Evolutionary conservation across 2,888 invertebrate species (phyloP), one percentile per base, ranked within the genome.

Genomic region (Synergus umbraculus): DNA sequence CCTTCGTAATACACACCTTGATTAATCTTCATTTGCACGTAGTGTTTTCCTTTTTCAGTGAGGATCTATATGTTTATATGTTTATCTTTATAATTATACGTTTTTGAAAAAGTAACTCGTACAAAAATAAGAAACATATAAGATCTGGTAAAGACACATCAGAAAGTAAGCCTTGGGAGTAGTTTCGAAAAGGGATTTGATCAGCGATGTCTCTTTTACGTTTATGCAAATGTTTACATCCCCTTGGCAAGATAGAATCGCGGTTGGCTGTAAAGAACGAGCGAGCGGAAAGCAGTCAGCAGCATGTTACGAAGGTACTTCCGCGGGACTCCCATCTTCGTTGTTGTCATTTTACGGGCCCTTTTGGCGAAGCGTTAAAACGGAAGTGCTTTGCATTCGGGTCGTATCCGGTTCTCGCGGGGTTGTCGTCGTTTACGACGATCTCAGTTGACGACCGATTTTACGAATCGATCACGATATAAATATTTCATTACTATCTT

Each of bases 171-270:
- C 46, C 69, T 69, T 49, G 49, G 69, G n/a, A 69, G 69, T 46
- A 22, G 37, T 49, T 69, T 69, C 29, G 69, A 46, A 29, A 69
- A 29, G 49, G 69, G 69, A 69, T 69, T 37, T 13, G 69, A 69
- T 69, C 69, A 69, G 69, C 8, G 69, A 69, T 69, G 29, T 77
- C 79, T 69, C 69, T 85, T 87, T 85, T 82, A 85, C 84, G 84
- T 79, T 81, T 83, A 89, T 89, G 87, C 84, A 87, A 88, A 89
- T 87, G 87, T 87, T 85, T 84, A 86, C 69, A 69, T 69, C 49
- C 49, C 69, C 69, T 69, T 69, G 69, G 49, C 69, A 49, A 69
- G 69, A 69, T 69, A 69, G 69, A 69, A 69, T 69, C 49, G 66
- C 44, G 78, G 67, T 54, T 65, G 22, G 18, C 54, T 63, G 37